Evolutionary conservation across 2,888 invertebrate genomes (phyloP).

Genomic region (Tiliacea aurago): DNA sequence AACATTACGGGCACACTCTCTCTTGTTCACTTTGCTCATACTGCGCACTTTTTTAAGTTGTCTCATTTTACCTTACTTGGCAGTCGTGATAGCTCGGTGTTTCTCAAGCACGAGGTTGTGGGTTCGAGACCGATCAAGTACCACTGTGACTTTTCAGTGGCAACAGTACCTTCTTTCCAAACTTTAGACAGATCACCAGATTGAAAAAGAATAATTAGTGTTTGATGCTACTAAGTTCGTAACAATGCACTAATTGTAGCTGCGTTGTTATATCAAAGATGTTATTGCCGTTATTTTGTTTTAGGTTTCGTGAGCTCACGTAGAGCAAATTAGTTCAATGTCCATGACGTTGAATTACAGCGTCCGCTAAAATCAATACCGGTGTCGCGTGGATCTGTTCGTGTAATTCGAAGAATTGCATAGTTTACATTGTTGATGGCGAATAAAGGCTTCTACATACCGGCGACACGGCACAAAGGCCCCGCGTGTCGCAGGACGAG

Average conservation of each 20-base stretch:
- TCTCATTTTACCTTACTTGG: background rate
- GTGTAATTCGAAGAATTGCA: constrained; percentile 41
- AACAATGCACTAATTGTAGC: background rate
- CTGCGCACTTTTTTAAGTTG: background rate
- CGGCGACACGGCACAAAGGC: too few relatives aligned
- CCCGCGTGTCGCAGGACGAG: too few relatives aligned
- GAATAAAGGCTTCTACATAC: too few relatives aligned
- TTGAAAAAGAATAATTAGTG: background rate
- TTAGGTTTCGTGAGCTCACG: background rate
- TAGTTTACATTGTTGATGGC: constrained; percentile 55
- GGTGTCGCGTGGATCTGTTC: constrained; percentile 13
- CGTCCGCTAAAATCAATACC: background rate
- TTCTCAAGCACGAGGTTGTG: background rate
- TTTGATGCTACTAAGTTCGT: background rate
- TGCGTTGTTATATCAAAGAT: background rate
- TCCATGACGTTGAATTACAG: constrained; percentile 15
- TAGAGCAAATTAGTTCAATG: constrained; percentile 22
- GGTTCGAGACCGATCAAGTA: background rate
- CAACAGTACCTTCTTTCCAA: background rate
- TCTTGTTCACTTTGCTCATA: too few relatives aligned
- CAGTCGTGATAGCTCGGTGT: background rate
- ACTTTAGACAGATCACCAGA: background rate
- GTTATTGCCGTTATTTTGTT: too few relatives aligned
- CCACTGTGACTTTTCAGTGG: background rate
- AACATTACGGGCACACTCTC: background rate